Base-by-base conservation (phyloP, 1,140 invertebrate genomes). In the Neodiprion fabricii region DNA sequence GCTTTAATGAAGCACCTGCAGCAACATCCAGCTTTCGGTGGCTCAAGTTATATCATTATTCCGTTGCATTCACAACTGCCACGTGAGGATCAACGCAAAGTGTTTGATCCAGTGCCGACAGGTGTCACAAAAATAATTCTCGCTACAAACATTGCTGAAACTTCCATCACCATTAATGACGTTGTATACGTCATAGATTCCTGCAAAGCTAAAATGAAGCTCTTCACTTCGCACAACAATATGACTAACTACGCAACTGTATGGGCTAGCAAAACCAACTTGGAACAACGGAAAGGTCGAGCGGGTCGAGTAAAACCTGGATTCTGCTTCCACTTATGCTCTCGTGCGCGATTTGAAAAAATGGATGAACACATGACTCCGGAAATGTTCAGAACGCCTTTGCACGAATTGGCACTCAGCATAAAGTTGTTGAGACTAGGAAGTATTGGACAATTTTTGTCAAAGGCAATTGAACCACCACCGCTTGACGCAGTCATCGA, bases 131-230 rank as follows among this genome's bases (percentile, higher is more conserved):
- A 96, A 90, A 92, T 97, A 65, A 97, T 98, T 80, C 83, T 98
- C 12, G 93, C 96, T 1, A 98, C 96, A 0, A 97, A 97, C 82
- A 97, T 98, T 80, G 96, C 96, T 0, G 96, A 98, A 89, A 96
- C 96, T 0, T 97, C 97, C 9, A 97, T 99, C 70, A 99, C 97
- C 7, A 99, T 99, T 77, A 95, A 99, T 84, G 97, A 99, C 85
- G 95, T 99, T 9, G 97, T 99, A 1, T 98, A 95, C 86, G 97
- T 99, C 0, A 95, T 99, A 79, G 97, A 99, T 86, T 95, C 94
- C 53, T 97, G 97, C 83, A 98, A 98, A 88, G 95, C 96, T 0
- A 98, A 98, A 84, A 96, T 98, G 91, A 99, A 98, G 82, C 89
- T 98, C 65, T 99, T 98, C 82, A 97, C 97, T 1, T 96, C 96